A percentile compares a stretch with the other conserved stretches of the same genome.
Evolutionary conservation across 2,113 vertebrate species (phyloP).

Genomic region (Pterophyllum scalare): DNA sequence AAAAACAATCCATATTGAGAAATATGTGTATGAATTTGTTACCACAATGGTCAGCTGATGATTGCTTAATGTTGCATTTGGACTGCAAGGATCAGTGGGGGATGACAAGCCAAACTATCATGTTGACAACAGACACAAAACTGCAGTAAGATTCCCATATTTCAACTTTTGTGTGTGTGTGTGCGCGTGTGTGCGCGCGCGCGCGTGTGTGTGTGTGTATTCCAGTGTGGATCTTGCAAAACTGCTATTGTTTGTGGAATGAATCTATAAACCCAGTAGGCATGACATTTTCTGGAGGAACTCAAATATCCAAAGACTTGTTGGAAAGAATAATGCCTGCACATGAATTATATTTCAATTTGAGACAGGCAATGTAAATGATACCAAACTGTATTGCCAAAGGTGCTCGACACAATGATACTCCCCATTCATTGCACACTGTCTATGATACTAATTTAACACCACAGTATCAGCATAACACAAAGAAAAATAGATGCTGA

Average conservation of each 20-base stretch:
- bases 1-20: slow-evolving; percentile 74
- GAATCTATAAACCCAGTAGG: slow-evolving; percentile 41
- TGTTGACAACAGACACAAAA: slow-evolving; percentile 33
- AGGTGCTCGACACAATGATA: slow-evolving; percentile 53
- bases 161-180: not conserved
- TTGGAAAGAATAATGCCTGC: slow-evolving; percentile 57
- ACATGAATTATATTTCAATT: slow-evolving; percentile 65
- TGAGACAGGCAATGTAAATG: slow-evolving; percentile 55
- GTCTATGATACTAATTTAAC: slow-evolving; percentile 47
- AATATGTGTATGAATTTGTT: slow-evolving; percentile 59
- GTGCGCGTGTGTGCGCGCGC: not conserved
- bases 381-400: slow-evolving; percentile 58
- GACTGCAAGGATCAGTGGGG: slow-evolving; percentile 39
- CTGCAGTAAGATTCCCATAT: slow-evolving; percentile 14
- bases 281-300: slow-evolving; percentile 26
- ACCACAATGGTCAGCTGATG: slow-evolving; percentile 60
- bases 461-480: slow-evolving; percentile 38
- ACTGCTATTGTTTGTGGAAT: slow-evolving; percentile 47
- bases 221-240: slow-evolving; percentile 23
- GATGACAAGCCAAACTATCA: slow-evolving; percentile 44
- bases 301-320: slow-evolving; percentile 41
- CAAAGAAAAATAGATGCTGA: slow-evolving; percentile 21
- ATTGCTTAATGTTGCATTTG: slow-evolving; percentile 64
- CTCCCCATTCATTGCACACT: slow-evolving; percentile 54
- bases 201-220: not conserved